phyloP scores from a whole-genome alignment of 2,797 vertebrate species.

The Pipistrellus kuhlii region DNA sequence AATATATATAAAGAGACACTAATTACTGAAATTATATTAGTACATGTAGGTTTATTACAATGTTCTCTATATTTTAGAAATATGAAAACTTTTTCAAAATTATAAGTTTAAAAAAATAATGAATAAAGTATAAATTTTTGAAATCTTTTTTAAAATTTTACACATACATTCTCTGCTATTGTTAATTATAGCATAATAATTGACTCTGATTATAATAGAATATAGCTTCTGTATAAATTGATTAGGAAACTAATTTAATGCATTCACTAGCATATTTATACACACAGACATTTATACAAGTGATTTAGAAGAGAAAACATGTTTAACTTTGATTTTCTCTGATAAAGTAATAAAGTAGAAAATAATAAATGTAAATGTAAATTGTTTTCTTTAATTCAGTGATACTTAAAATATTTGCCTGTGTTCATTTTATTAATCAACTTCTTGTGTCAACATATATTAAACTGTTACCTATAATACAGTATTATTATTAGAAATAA shows the following conservation, averaged over 20 bases:
- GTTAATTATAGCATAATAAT: conserved; percentile 15
- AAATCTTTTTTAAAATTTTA: conserved; percentile 25
- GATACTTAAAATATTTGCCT: not conserved
- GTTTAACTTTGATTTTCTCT: not conserved
- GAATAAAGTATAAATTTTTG: not conserved
- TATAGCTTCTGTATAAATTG: not conserved
- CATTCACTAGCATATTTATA: not conserved
- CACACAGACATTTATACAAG: not conserved
- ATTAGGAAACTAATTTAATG: conserved; percentile 18
- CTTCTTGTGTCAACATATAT: not conserved
- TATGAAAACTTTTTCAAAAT: conserved; percentile 2
- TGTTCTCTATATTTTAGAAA: not conserved
- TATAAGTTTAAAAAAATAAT: conserved; percentile 35
- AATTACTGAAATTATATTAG: not conserved
- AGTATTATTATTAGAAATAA: not conserved
- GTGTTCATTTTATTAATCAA: not conserved
- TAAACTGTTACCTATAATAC: not conserved
- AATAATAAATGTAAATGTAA: not conserved
- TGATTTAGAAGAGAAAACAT: not conserved
- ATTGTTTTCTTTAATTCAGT: not conserved
- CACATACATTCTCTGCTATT: not conserved
- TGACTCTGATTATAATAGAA: not conserved
- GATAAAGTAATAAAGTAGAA: conserved; percentile 4
- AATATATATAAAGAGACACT: not conserved
- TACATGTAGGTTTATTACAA: not conserved